A percentile compares a stretch with the other conserved stretches of the same genome.
These are phyloP conservation scores for Heliopora coerulea DNA, from an alignment of 92 coral and sea anemone genomes.

Conservation along the genomic window DNA sequence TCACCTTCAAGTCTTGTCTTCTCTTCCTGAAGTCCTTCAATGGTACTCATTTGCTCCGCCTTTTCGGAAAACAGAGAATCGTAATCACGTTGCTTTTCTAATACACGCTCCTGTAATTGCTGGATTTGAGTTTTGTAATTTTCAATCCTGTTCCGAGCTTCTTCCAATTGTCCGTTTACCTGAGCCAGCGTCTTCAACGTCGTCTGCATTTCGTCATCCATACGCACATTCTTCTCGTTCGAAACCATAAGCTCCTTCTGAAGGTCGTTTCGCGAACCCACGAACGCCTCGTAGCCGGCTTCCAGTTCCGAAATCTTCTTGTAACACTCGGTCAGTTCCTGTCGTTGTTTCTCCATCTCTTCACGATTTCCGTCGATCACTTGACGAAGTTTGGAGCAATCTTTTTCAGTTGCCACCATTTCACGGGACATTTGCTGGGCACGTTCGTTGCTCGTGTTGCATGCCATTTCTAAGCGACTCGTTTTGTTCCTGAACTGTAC, in stretches of 20 bases:
- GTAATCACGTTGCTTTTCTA: slow-evolving; percentile 28
- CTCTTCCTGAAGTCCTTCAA: slow-evolving; percentile 72
- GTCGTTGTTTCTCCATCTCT: slow-evolving; percentile 53
- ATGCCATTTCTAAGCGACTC: slow-evolving; percentile 25
- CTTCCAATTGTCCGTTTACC: slow-evolving; percentile 60
- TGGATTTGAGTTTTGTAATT: slow-evolving; percentile 20
- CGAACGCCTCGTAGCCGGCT: slow-evolving; percentile 58
- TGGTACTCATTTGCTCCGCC: slow-evolving; percentile 44
- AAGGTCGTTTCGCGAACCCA: slow-evolving; percentile 61
- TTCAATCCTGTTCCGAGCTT: slow-evolving; percentile 38
- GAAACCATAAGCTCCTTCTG: slow-evolving; percentile 69
- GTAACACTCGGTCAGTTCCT: slow-evolving; percentile 50
- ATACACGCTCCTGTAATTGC: slow-evolving; percentile 10
- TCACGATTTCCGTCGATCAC: slow-evolving; percentile 39
- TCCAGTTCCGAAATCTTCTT: slow-evolving; percentile 58
- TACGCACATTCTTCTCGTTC: slow-evolving; percentile 52
- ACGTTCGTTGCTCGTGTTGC: slow-evolving; percentile 2
- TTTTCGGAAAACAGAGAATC: slow-evolving; percentile 25
- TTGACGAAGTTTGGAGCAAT: slow-evolving; percentile 29
- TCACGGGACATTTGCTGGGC: slow-evolving; percentile 15
- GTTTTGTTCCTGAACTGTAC: slow-evolving; percentile 27
- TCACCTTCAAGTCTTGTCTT: slow-evolving; percentile 59
- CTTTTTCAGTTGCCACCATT: slow-evolving; percentile 18
- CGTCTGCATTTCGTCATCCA: slow-evolving; percentile 76
- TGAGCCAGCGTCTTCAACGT: slow-evolving; percentile 63